Evolutionary conservation across 2,888 invertebrate species (phyloP), one percentile per base, ranked within the genome.

Genomic region (Torymus aiolomorphi): DNA sequence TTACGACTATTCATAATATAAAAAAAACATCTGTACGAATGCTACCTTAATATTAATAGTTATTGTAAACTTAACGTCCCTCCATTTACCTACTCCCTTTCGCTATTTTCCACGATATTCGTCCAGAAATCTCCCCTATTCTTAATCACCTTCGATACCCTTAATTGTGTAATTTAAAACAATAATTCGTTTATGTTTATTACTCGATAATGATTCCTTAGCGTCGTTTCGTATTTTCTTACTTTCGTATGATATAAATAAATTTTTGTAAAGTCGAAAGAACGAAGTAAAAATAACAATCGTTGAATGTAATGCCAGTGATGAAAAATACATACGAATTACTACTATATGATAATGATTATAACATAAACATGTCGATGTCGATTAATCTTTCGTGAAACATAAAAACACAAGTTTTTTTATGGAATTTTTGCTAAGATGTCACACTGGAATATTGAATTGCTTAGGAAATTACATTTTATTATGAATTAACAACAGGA

Each of bases 151-250:
- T 83, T 75, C 52, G 63, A 82, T 76, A 81, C 79, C 79, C 75
- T 80, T 62, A 80, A 78, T 82, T 84, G 78, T 86, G 86, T 88
- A 87, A 87, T 88, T 88, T 87, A 87, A 86, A 73, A 67, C 42
- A 85, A 82, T 84, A 82, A 82, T 83, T 85, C 84, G 85, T 87
- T 89, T 89, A 86, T 84, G 87, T 88, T 89, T 85, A 86, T 87
- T 85, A 86, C 70, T 86, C 85, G 86, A 88, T 86, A 74, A 87
- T 86, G 87, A 87, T 88, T 88, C 85, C 87, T 87, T 87, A 88
- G 87, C 86, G 88, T 88, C 87, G 86, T 90, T 90, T 90, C 89
- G 87, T 90, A 90, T 89, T 90, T 90, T 90, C 90, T 90, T 90
- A 90, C 89, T 90, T 90, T 90, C 88, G 86, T 90, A 88, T 87